Base-by-base conservation (phyloP, 23 tunicate species). In the Phallusia fumigata region DNA sequence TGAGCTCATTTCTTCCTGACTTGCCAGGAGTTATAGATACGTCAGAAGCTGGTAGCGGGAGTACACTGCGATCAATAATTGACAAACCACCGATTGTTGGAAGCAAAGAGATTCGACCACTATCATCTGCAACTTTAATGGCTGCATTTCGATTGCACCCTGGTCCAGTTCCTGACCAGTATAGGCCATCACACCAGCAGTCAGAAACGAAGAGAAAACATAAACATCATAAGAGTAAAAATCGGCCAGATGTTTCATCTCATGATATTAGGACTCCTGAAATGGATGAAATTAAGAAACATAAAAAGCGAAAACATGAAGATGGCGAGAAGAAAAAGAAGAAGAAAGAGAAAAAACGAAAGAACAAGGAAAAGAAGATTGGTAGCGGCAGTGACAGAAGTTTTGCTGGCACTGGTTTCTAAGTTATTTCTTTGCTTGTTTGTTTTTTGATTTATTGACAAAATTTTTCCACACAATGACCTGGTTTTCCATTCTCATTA, bases 31-130 rank as follows among this genome's bases (percentile, higher is more conserved):
- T 85, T 24, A 82, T 81, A 0, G 93, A 93, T 65, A 75, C 76
- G 18, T 89, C 87, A 18, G 89, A 78, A n/a, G 87, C 65, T 3
- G 83, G 76, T 0, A 88, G 81, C 72, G 81, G 88, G 19, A 88
- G 98, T 49, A 87, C 86, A 76, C 78, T 93, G 33, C 74, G 84
- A 50, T 52, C 85, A 0, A 50, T 93, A 34, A 93, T 93, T 33
- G 90, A 88, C n/a, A 82, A 91, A 53, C 93, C 93, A n/a, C 98
- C 98, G 16, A 87, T 93, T 32, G 80, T 79, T 58, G 96, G 84
- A 0, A 85, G 82, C 58, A 93, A 93, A 73, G 90, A 88, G 65
- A 93, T 93, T 33, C 90, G 84, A 64, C 88, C 86, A 35, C 53
- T 93, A 24, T 77, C 93, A 16, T 73, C 84, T 13, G 79, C 80